Conservation (phyloP, 1,140 invertebrate species). For the Ceratoteleas bidentatus region DNA sequence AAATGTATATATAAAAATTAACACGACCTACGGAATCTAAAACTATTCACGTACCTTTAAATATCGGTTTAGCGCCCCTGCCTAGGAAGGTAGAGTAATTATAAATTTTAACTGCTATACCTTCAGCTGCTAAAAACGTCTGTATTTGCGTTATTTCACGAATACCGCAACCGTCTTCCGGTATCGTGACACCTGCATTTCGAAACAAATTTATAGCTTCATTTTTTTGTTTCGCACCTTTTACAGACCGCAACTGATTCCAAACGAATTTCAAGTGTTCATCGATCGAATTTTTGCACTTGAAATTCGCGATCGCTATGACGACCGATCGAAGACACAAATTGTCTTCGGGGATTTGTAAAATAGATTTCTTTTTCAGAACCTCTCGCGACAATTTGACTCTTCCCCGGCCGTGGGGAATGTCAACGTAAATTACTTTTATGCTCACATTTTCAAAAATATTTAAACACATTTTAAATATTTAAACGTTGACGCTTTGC, state of each 20-base stretch:
- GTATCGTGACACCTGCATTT: not conserved
- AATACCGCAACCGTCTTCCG: too few species aligned
- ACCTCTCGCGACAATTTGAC: not conserved
- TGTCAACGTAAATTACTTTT: not conserved
- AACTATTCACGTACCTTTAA: not conserved
- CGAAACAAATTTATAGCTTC: not conserved
- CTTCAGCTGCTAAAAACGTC: not conserved
- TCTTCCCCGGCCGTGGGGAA: not conserved
- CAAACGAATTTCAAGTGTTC: not conserved
- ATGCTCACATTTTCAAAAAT: not conserved
- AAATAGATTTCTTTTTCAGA: not conserved
- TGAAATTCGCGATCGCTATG: not conserved
- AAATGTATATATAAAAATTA: not conserved
- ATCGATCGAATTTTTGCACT: not conserved
- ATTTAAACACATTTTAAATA: too few species aligned
- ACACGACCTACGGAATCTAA: not conserved
- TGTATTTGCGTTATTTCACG: not conserved
- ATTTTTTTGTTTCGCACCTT: not conserved
- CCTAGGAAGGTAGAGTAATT: not conserved
- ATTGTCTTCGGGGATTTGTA: not conserved
- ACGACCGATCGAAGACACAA: not conserved
- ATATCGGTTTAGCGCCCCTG: not conserved
- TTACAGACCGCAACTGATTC: not conserved
- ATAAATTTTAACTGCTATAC: not conserved
- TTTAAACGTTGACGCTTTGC: not conserved